phyloP scores from a whole-genome alignment of 2,113 vertebrate species.

The Gopherus flavomarginatus region DNA sequence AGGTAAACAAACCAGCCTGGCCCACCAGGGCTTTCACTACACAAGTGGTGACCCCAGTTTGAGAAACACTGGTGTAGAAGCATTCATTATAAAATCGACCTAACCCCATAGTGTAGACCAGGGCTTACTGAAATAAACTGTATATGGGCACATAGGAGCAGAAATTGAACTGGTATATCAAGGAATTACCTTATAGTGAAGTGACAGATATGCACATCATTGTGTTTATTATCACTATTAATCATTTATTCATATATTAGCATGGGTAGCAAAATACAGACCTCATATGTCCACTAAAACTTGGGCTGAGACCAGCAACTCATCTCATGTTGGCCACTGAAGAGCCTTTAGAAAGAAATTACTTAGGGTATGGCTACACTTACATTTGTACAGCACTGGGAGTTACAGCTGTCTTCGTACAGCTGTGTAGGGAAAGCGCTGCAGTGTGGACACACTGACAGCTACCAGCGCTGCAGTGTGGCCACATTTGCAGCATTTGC shows the following conservation, averaged over 20 bases:
- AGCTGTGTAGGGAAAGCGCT: too few species aligned
- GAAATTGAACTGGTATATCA: background rate
- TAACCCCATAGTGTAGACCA: too few species aligned
- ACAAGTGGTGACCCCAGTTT: too few species aligned
- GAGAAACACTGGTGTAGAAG: too few species aligned
- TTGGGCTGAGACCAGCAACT: background rate
- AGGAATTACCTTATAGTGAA: conserved; percentile 19
- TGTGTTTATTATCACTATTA: background rate
- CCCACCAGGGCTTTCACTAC: too few species aligned
- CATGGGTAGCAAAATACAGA: background rate
- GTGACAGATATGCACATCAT: background rate
- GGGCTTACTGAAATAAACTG: background rate
- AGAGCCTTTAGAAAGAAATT: background rate
- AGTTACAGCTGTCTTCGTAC: too few species aligned
- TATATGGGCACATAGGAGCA: conserved; percentile 18
- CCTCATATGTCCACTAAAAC: background rate
- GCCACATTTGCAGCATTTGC: too few species aligned
- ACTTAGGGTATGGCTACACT: background rate
- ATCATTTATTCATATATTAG: background rate
- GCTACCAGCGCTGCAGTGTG: too few species aligned
- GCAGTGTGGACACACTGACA: too few species aligned
- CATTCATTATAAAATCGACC: too few species aligned
- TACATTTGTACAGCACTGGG: too few species aligned
- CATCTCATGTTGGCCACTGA: background rate
- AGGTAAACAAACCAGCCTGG: too few species aligned